Conservation (phyloP, 2,888 invertebrate genomes). For the Eueremaeus valkanovi region DNA sequence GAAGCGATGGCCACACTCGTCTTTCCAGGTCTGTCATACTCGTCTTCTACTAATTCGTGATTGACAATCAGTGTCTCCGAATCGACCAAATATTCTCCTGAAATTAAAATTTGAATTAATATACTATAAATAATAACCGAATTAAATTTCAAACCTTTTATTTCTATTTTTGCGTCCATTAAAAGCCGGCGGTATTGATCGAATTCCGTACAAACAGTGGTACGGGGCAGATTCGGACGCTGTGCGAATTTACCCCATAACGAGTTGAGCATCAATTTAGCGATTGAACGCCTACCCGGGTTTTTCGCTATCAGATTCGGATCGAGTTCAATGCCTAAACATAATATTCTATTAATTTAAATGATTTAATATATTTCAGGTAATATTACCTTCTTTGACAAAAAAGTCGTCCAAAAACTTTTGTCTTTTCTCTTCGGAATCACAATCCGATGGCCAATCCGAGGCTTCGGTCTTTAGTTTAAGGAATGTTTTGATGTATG, state of each 20-base stretch:
- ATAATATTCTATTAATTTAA: no score
- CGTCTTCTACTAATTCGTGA: background rate
- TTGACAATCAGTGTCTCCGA: background rate
- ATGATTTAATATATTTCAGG: no score
- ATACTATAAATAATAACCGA: no score
- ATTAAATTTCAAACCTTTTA: no score
- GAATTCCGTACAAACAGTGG: slow-evolving; percentile 38
- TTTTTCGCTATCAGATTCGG: slow-evolving; percentile 44
- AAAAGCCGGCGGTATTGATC: slow-evolving; percentile 37
- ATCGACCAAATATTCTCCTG: no score
- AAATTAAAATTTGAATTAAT: no score
- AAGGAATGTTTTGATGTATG: slow-evolving; percentile 48
- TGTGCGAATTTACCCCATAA: slow-evolving; percentile 48
- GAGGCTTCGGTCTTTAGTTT: slow-evolving; percentile 49
- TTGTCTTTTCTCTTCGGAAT: slow-evolving; percentile 45
- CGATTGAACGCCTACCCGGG: slow-evolving; percentile 44
- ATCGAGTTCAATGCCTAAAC: slow-evolving; percentile 42
- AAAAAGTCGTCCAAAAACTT: slow-evolving; percentile 42
- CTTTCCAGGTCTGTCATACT: background rate
- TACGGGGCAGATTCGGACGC: slow-evolving; percentile 29
- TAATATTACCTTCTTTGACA: slow-evolving; percentile 44
- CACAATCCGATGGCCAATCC: slow-evolving; percentile 48
- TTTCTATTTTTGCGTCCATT: slow-evolving; percentile 26
- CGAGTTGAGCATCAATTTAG: slow-evolving; percentile 46
- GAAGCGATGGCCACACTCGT: slow-evolving; percentile 44